Base-by-base conservation (phyloP, 35 echinoderm and acorn worm genomes). In the Chiridota heheva region DNA sequence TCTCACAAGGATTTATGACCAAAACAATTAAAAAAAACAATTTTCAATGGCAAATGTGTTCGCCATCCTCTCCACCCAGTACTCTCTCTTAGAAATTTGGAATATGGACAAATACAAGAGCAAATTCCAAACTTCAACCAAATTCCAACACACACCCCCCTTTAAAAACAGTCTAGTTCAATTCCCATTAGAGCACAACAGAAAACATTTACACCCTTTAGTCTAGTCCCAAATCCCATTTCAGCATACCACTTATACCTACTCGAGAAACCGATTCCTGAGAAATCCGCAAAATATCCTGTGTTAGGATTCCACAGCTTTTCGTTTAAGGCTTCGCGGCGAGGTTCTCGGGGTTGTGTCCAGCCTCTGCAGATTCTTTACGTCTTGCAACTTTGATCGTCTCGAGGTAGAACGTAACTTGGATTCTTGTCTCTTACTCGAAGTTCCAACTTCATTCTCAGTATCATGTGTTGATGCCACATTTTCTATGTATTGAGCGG, bases 261-360 rank as follows among this genome's bases (percentile, higher is more conserved):
- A 15, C 24, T 55, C 15, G 24, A 55, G 15, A 25, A 17, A 31
- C 1, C 33, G 12, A 31, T 7, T 66, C 63, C 29, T 0, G 34
- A 1, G 49, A 16, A 36, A 37, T 32, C 34, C 26, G 32, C 40
- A 66, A 5, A 32, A 66, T n/a, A 7, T 66, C 34, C 63, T 7
- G 24, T 66, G 70, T 46, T 74, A 74, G 13, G 70, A 74, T 74
- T 74, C 70, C 70, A 74, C 56, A 2, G 70, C 56, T 7, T 74
- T 74, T 30, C 70, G 44, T 51, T 74, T 74, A 20, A 74, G 36
- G 30, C 70, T 74, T 33, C 70, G 41, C 0, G 70, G 70, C 13
- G 70, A 74, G 0, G 70, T 31, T 33, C 70, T 74, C 6, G 56
- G 7, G 3, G n/a, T n/a, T n/a, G n/a, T n/a, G n/a, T n/a, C 43